A percentile compares a stretch with the other conserved stretches of the same genome.
Evolutionary conservation across 1,140 invertebrate genomes (phyloP).

Genomic region (Palaemon carinicauda): DNA sequence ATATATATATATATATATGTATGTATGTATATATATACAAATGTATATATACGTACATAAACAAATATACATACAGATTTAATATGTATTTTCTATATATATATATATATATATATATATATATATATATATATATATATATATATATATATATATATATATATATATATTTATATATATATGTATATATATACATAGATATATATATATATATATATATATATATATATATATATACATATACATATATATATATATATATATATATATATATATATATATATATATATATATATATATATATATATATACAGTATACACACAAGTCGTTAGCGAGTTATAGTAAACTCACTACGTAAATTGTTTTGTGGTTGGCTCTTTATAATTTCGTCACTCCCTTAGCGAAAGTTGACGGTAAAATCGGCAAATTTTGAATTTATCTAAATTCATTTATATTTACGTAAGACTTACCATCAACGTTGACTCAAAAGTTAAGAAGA

Average conservation of each 20-base stretch:
- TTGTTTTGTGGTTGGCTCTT: neutral
- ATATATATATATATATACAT: neutral
- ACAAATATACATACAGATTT: too few species aligned
- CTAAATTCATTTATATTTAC: neutral
- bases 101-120: neutral
- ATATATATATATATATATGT: conserved; percentile 3
- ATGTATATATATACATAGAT: neutral
- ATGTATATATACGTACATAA: too few species aligned
- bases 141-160: neutral
- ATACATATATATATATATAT: neutral
- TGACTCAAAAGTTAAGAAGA: too few species aligned
- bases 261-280: neutral
- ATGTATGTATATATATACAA: neutral
- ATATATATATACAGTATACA: neutral
- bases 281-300: neutral
- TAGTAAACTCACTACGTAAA: neutral
- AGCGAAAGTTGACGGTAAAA: neutral
- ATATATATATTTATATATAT: neutral
- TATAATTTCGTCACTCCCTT: neutral
- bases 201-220: neutral
- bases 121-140: neutral
- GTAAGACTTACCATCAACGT: too few species aligned
- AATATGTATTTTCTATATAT: neutral
- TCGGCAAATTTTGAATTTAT: neutral
- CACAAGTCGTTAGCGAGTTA: too few species aligned